Base-by-base conservation (phyloP, 2,797 vertebrate species). In the Lepus oiostolus region DNA sequence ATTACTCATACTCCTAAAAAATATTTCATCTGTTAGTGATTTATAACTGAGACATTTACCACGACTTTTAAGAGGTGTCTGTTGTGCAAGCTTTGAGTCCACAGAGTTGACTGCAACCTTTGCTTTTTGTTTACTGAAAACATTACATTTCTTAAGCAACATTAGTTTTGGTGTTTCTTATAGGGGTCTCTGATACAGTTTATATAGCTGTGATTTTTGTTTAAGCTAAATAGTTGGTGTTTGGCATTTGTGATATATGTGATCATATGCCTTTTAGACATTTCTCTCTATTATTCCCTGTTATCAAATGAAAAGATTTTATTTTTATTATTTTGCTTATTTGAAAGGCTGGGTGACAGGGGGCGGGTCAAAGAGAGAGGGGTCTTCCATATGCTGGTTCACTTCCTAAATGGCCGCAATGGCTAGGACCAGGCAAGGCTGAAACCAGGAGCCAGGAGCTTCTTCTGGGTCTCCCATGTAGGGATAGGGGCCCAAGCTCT, bases 1-100 rank as follows among this genome's bases (percentile, higher is more conserved):
- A 80, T 81, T 77, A 88, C 93, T 97, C 95, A 82, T 0, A n/a
- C 97, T 97, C 87, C 82, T 97, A 96, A 81, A 92, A 96, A 94
- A 90, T 77, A 77, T 96, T 74, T 92, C 80, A 92, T 97, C 90
- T 97, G 88, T 96, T 94, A 94, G 60, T 68, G 14, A 76, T 87
- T 84, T 95, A 14, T 92, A 71, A 77, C 82, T 95, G 82, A 96
- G 82, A 35, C 76, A 63, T 97, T 96, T 95, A 47, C 42, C 42
- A 47, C 8, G 42, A 47, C 42, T 47, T 47, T 47, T 47, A 47
- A 47, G 42, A 47, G 42, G 42, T 9, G 8, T 47, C 42, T 47
- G 42, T 47, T 9, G 42, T 47, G 42, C 42, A 47, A 47, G 42
- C 42, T 47, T 47, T 9, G 42, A 47, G 42, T 8, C 42, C 42